Evolutionary conservation across 2,113 vertebrate genomes (phyloP), one percentile per base, ranked within the genome.

Genomic region (Polyodon spathula): DNA sequence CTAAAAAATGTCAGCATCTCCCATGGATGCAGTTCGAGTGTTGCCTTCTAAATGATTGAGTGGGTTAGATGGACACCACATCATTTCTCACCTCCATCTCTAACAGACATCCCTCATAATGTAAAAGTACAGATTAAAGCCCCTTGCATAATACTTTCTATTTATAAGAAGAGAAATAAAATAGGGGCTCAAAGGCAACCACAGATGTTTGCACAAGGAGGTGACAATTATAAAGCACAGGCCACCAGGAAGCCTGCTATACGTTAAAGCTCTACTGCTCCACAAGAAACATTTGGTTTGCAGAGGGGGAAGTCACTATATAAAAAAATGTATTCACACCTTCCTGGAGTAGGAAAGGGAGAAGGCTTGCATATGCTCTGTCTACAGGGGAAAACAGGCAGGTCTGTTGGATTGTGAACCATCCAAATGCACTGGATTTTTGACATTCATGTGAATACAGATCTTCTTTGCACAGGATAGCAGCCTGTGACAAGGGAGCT

Each of bases 41-140:
- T 59, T 65, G 43, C 64, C 63, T 27, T 59, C 60, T 84, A 88
- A 90, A 76, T 74, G 80, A 85, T 79, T 65, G 70, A 72, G 64
- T 66, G 27, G 27, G 27, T 2, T 27, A 27, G 27, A 27, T 27
- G 63, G 69, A 66, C 61, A 38, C 59, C 62, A 61, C n/a, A 64
- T 62, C 63, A 54, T 60, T 53, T 50, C 66, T 57, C 27, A 27
- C 27, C n/a, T n/a, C n/a, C n/a, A 40, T 48, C 64, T 63, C 39
- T 52, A 44, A 58, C 27, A 58, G 15, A 38, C 53, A 51, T 52
- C 17, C 27, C 38, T 9, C 56, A n/a, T 40, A 54, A n/a, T 37
- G 44, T 54, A 43, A 50, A 63, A 56, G 58, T 62, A 58, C 12
- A 44, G 15, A 43, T 62, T 63, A 59, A 61, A 60, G 39, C 40